Conservation (phyloP, 2,797 vertebrate species). For the Syngnathus acus region DNA sequence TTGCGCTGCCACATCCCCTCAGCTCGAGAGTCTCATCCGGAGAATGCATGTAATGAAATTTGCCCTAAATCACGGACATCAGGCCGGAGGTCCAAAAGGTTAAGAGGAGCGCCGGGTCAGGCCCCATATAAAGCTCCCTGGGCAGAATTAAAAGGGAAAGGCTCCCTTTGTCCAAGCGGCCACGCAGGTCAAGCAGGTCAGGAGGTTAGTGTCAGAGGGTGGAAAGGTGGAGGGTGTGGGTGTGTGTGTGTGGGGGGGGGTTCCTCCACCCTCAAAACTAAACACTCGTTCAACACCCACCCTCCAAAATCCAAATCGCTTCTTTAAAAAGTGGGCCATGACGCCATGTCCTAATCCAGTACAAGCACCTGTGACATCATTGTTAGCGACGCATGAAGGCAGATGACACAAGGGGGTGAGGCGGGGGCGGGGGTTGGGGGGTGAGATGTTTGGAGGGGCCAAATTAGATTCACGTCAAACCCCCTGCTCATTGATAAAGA, state of each 20-base stretch:
- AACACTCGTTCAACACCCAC: slow-evolving; percentile 26
- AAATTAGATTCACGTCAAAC: slow-evolving; percentile 62
- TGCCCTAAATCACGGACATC: slow-evolving; percentile 70
- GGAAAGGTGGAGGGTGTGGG: slow-evolving; percentile 32
- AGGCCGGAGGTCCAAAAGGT: slow-evolving; percentile 70
- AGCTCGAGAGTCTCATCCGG: slow-evolving; percentile 58
- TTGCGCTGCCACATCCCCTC: slow-evolving; percentile 56
- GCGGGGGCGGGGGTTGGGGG: not conserved
- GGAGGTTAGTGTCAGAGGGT: slow-evolving; percentile 66
- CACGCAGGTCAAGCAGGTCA: slow-evolving; percentile 70
- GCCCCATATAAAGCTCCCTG: slow-evolving; percentile 65
- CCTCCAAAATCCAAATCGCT: slow-evolving; percentile 44
- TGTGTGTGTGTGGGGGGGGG: not conserved
- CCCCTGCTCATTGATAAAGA: slow-evolving; percentile 64
- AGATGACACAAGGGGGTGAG: slow-evolving; percentile 27
- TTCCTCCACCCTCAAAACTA: slow-evolving; percentile 46
- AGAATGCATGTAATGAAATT: slow-evolving; percentile 75
- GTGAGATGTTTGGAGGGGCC: slow-evolving; percentile 37
- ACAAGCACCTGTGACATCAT: slow-evolving; percentile 57
- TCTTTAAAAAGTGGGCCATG: slow-evolving; percentile 48
- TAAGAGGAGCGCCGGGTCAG: slow-evolving; percentile 69
- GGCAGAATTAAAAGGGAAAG: slow-evolving; percentile 74
- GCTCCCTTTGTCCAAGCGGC: slow-evolving; percentile 66
- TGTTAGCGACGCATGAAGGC: slow-evolving; percentile 34
- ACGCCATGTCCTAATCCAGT: not conserved